Evolutionary conservation across 2,888 invertebrate species (phyloP).

Genomic region (Flexamia atlantica): DNA sequence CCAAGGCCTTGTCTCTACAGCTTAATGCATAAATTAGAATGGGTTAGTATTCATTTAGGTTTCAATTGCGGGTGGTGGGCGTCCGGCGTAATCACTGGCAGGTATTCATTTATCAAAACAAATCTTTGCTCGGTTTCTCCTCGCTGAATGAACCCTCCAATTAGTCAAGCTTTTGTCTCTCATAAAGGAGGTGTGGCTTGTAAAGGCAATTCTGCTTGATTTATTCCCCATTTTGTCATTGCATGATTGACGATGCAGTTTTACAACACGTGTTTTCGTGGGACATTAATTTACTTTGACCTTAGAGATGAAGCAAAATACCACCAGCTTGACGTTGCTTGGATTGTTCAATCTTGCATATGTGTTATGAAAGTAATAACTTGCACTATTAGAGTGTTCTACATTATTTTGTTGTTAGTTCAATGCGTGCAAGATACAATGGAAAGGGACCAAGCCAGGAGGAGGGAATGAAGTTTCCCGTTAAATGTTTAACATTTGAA

Average conservation of each 20-base stretch:
- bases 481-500: no score
- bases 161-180: constrained; percentile 25
- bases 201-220: constrained; percentile 15
- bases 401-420: no score
- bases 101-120: constrained; percentile 43
- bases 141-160: constrained; percentile 28
- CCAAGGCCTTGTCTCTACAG: constrained; percentile 28
- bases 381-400: no score
- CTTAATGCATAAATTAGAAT: constrained; percentile 50
- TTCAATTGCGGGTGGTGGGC: constrained; percentile 8
- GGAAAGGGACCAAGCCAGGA: no score
- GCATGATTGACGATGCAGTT: background rate
- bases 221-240: background rate
- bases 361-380: no score
- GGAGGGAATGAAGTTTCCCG: no score
- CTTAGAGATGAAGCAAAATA: no score
- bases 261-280: no score
- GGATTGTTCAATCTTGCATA: no score
- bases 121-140: constrained; percentile 42
- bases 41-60: constrained; percentile 43
- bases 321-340: no score
- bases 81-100: constrained; percentile 1
- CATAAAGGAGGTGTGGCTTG: constrained; percentile 12
- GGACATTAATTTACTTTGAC: no score
- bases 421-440: no score